Base-by-base conservation (phyloP, 2,113 vertebrate species). In the Nyctibius bracteatus region DNA sequence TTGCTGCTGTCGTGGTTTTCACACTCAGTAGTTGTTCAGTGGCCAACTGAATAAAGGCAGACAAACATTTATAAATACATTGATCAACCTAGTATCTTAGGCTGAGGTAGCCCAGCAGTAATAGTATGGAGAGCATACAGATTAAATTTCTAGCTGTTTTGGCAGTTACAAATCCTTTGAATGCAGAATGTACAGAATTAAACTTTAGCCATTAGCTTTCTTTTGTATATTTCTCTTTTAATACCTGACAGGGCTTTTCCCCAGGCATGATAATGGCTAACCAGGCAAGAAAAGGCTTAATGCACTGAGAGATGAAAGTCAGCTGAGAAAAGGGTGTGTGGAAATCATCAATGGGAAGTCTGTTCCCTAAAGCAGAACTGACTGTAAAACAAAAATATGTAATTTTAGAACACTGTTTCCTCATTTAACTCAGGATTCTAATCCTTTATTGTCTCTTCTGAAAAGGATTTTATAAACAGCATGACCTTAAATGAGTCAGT, bases 241-340 rank as follows among this genome's bases (percentile, higher is more conserved):
- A 94, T 54, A 94, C 23, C 37, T 95, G 79, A 86, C 74, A 93
- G 79, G 86, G 57, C 84, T 91, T 96, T 97, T 37, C 66, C 90
- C 58, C 54, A 81, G 63, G 75, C 59, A 54, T 70, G 46, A 70
- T 44, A 77, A 41, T 68, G 30, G 51, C 65, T 82, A 88, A 44
- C 22, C 49, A 92, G 61, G 30, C 78, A 62, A 96, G 81, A 95
- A 77, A 93, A 96, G 52, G 24, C 58, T 95, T 72, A 89, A 94
- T 66, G 94, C 84, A 86, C 18, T 37, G 44, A 62, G 62, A 79
- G 58, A 78, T 85, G 35, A 82, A 67, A 94, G 55, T 61, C 59
- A 94, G 33, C 44, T 86, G 33, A 84, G 84, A 92, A 92, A 91
- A 90, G 23, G 23, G 12, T 51, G 44, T 30, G 27, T 55, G 82